phyloP scores from a whole-genome alignment of 2,113 vertebrate genomes.

The Lagopus leucura region DNA sequence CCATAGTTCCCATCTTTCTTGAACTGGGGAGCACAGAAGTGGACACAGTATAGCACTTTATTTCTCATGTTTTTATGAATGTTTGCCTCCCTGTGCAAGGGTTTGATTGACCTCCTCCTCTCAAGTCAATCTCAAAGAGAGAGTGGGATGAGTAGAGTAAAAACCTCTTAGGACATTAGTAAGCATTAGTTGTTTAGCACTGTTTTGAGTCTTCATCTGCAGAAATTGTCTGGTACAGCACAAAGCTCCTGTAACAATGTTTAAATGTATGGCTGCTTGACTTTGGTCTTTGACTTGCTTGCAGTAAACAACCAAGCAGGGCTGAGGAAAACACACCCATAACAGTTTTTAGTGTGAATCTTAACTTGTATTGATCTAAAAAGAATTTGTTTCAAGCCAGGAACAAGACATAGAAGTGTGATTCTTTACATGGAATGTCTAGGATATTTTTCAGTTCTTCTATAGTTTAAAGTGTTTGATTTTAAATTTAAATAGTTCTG shows the following conservation, averaged over 20 bases:
- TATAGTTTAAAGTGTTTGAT: neutral
- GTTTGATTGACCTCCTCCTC: neutral
- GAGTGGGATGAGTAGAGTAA: neutral
- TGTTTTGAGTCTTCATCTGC: neutral
- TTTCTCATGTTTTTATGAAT: neutral
- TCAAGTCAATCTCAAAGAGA: neutral
- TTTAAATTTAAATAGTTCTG: neutral
- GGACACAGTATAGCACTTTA: neutral
- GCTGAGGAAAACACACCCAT: accelerated
- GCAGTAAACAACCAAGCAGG: neutral
- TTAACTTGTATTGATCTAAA: neutral
- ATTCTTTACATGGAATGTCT: neutral
- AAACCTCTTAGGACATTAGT: neutral
- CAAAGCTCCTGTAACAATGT: neutral
- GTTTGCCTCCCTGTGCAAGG: neutral
- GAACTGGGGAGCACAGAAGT: no score
- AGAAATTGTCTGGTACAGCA: neutral
- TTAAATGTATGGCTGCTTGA: neutral
- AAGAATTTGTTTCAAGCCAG: neutral
- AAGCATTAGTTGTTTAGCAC: neutral
- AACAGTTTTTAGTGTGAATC: neutral
- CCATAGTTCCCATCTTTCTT: no score
- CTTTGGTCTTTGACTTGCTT: neutral
- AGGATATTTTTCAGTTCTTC: neutral
- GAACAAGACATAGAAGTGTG: neutral